These are phyloP conservation scores for Dolichopus griseipennis DNA, from an alignment of 2,888 invertebrate species.

Conservation along the genomic window DNA sequence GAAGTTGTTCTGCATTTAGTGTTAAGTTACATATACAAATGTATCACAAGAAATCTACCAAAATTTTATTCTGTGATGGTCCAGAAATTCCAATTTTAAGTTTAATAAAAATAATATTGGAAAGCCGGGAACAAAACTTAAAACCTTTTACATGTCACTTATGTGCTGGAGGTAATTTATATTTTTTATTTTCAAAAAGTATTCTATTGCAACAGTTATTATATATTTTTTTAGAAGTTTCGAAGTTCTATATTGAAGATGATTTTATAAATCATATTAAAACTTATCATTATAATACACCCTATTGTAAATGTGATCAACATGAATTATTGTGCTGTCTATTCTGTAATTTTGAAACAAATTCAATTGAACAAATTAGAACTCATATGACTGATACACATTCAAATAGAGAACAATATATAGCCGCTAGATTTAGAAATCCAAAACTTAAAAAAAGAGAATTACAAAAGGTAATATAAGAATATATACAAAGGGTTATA, in stretches of 20 bases:
- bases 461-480: neutral
- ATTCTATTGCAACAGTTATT: no score
- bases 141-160: conserved; percentile 1
- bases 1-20: neutral
- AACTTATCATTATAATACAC: neutral
- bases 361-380: neutral
- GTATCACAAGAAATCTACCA: neutral
- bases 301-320: neutral
- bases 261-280: neutral
- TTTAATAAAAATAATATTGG: neutral
- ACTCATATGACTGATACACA: neutral
- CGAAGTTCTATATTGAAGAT: neutral
- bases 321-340: neutral
- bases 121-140: neutral
- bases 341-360: neutral
- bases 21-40: neutral
- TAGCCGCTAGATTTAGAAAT: neutral
- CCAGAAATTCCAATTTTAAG: neutral
- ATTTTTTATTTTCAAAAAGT: no score
- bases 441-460: neutral
- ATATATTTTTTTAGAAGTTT: neutral
- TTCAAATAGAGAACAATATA: neutral
- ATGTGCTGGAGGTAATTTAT: neutral
- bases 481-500: no score
- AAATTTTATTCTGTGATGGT: neutral